Conservation (phyloP, 1,140 invertebrate genomes). For the Brachionus sp. region DNA sequence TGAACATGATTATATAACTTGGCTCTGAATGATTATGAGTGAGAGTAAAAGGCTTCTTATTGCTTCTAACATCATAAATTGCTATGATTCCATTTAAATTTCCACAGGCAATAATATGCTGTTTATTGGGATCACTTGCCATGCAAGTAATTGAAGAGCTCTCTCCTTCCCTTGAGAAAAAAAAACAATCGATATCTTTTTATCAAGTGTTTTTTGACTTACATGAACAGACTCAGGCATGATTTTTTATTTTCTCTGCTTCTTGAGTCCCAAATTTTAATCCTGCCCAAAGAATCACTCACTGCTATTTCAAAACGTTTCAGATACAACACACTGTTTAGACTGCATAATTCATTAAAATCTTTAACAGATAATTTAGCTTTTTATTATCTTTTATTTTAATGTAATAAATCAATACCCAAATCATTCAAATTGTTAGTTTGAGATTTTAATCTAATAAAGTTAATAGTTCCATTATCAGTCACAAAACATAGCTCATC, state of each 20-base stretch:
- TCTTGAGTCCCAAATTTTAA: constrained; percentile 19
- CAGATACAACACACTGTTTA: constrained; percentile 18
- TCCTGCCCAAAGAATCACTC: constrained; percentile 1
- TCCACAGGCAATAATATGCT: constrained; percentile 22
- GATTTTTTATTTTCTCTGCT: constrained; percentile 29
- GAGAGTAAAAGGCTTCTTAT: not conserved
- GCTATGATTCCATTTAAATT: constrained; percentile 14
- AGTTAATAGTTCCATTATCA: constrained; percentile 28
- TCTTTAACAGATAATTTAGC: not conserved
- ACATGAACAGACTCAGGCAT: not conserved
- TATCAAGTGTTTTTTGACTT: not conserved
- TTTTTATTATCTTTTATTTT: not conserved
- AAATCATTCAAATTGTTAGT: not conserved
- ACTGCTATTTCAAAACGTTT: constrained; percentile 36
- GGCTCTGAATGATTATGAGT: constrained; percentile 10
- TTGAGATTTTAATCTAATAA: not conserved
- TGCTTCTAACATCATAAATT: constrained; percentile 34
- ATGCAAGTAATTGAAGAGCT: constrained; percentile 3
- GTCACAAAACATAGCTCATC: constrained; percentile 23
- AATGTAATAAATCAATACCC: not conserved
- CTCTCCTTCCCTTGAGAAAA: constrained; percentile 1
- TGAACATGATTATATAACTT: not conserved
- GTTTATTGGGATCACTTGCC: constrained; percentile 7
- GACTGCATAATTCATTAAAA: constrained; percentile 41
- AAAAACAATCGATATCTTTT: not conserved